Evolutionary conservation across 2,797 vertebrate genomes (phyloP).

Genomic region (Oceanodroma leucorhoa): DNA sequence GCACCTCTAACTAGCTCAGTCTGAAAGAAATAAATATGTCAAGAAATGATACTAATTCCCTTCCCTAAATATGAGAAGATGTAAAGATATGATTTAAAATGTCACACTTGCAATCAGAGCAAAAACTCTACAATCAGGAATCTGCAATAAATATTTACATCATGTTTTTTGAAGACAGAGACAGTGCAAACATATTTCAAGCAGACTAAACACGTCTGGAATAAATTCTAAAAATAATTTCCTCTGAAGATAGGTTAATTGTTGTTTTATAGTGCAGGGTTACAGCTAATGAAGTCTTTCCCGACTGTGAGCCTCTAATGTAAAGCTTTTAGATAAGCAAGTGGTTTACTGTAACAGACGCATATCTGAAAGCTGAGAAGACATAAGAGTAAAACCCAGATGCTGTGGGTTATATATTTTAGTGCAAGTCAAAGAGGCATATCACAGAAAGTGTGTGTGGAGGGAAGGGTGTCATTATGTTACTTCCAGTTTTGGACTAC

Average conservation of each 20-base stretch:
- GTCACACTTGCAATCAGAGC: slow-evolving; percentile 35
- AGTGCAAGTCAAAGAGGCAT: not conserved
- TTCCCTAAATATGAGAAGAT: slow-evolving; percentile 30
- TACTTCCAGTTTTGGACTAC: not conserved
- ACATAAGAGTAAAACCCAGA: not conserved
- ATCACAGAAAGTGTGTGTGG: not conserved
- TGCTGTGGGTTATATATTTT: not conserved
- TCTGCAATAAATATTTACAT: slow-evolving; percentile 44
- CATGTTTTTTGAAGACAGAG: slow-evolving; percentile 10
- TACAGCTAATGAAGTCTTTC: not conserved
- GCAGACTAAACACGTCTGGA: slow-evolving; percentile 51
- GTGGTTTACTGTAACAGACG: not conserved
- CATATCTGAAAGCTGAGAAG: not conserved
- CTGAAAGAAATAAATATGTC: slow-evolving; percentile 45
- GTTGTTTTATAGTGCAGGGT: not conserved
- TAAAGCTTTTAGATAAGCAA: slow-evolving; percentile 4
- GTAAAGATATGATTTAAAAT: slow-evolving; percentile 29
- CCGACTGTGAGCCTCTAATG: not conserved
- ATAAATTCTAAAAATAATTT: slow-evolving; percentile 55
- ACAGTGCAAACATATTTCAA: slow-evolving; percentile 3
- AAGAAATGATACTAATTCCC: slow-evolving; percentile 27
- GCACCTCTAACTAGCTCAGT: not conserved
- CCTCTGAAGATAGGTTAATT: slow-evolving; percentile 19
- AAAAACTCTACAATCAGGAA: slow-evolving; percentile 1
- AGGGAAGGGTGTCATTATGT: not conserved